Evolutionary conservation across 1,140 invertebrate genomes (phyloP), one percentile per base, ranked within the genome.

Genomic region (Drosophila pachea): DNA sequence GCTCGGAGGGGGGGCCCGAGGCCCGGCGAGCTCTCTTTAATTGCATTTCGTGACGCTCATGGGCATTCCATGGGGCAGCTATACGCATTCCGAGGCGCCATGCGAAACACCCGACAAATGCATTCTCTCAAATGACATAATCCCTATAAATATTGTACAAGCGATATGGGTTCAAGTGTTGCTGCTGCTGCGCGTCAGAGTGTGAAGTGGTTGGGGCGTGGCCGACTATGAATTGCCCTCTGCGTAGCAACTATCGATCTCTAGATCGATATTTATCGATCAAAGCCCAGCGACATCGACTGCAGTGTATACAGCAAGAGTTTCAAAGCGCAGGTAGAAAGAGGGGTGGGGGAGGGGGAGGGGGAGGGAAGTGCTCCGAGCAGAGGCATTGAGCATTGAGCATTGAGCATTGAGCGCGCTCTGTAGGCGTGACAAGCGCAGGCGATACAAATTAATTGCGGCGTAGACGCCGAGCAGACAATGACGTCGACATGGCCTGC

Each of bases 41-140:
- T 32, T 35, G 38, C 7, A 7, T 7, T 43, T 62, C 48, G 11
- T 47, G 43, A 32, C 47, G 33, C 38, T 16, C 47, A 35, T 66
- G 35, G 58, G 31, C 38, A 59, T 59, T 49, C 47, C 55, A 66
- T n/a, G 31, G 58, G 58, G 16, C 45, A 40, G 40, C 49, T 33
- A 48, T 52, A 43, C 7, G 11, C 22, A 12, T 67, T 31, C 58
- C 56, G 45, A 66, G 68, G 50, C 60, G 71, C 75, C 64, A 61
- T 66, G 65, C 61, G 62, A 69, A 65, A 63, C 73, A 70, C 65
- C 77, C 61, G 69, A 73, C 61, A 82, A 77, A 76, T 82, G 77
- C 62, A 68, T 55, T 65, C 76, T 74, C 70, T 70, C 71, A 73
- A 77, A 70, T 81, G 77, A 81, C 77, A 81, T 81, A 82, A 82